These are phyloP conservation scores for Spodoptera exigua DNA, from an alignment of 2,888 invertebrate genomes.

Conservation along the genomic window DNA sequence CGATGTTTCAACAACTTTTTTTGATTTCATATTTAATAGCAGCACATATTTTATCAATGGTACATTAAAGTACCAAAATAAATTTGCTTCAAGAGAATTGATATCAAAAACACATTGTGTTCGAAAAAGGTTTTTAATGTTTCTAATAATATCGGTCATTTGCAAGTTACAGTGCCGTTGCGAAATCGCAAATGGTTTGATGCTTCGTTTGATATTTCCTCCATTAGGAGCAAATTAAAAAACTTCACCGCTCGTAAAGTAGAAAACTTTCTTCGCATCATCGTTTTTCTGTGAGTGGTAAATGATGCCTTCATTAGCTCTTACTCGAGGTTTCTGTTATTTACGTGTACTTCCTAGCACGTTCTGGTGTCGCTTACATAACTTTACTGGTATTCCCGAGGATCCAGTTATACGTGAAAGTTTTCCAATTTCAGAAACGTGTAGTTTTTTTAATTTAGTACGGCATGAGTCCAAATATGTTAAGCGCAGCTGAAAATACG, in stretches of 20 bases:
- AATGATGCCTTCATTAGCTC: slow-evolving; percentile 49
- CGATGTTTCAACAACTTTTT: too few relatives aligned
- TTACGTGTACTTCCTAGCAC: slow-evolving; percentile 22
- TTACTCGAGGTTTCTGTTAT: slow-evolving; percentile 30
- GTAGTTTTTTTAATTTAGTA: slow-evolving; percentile 42
- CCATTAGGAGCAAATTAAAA: slow-evolving; percentile 59
- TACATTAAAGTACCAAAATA: not conserved
- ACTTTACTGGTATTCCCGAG: slow-evolving; percentile 17
- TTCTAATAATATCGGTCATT: slow-evolving; percentile 50
- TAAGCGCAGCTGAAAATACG: slow-evolving; percentile 40
- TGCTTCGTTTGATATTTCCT: slow-evolving; percentile 58
- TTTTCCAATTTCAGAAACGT: slow-evolving; percentile 41
- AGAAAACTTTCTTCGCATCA: slow-evolving; percentile 47
- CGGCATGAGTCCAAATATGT: slow-evolving; percentile 40
- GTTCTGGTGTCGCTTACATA: slow-evolving; percentile 25
- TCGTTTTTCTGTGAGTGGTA: slow-evolving; percentile 43
- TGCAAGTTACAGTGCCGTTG: slow-evolving; percentile 29
- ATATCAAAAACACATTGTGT: slow-evolving; percentile 20
- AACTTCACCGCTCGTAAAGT: slow-evolving; percentile 55
- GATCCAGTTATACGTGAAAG: slow-evolving; percentile 24
- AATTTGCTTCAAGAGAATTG: not conserved
- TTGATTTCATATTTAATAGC: too few relatives aligned
- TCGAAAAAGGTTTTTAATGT: slow-evolving; percentile 41
- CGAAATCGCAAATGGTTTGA: slow-evolving; percentile 54
- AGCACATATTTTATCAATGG: too few relatives aligned